Evolutionary conservation across 92 coral and sea anemone genomes (phyloP), one percentile per base, ranked within the genome.

Genomic region (Muricea muricata): DNA sequence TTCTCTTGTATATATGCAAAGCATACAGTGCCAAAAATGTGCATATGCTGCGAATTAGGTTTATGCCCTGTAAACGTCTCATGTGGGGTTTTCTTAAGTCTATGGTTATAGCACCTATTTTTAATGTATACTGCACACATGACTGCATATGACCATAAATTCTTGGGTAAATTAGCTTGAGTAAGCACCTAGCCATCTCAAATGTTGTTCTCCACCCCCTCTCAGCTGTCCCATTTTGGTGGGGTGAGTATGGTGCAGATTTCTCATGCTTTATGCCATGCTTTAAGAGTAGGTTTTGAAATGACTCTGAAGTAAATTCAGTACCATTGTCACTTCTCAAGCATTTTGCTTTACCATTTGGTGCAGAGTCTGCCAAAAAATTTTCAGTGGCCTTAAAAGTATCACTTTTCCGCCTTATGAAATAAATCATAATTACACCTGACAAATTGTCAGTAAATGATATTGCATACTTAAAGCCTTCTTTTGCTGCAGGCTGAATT

Each of bases 291-390:
- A 70, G 28, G 25, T 41, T 17, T 47, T 47, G 25, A 33, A 69
- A 69, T 2, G 41, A 46, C 34, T 69, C 47, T 7, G 48, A 34
- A 7, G 76, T 31, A 69, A 69, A 69, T 30, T 73, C 79, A 0
- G 61, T 42, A 7, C 79, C 78, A 6, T 72, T 72, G 78, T 72
- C 55, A n/a, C 78, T 72, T 1, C 78, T 39, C 3, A 72, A 0
- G 31, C 79, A 57, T 57, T 73, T 73, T 0, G 45, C 57, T n/a
- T 33, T 73, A 21, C 61, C 79, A 15, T 21, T n/a, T 8, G 78
- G 78, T 3, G 33, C 35, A 17, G 32, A 50, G n/a, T 72, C 78
- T 4, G 78, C 78, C 35, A 35, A 32, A 18, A 73, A 73, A 0
- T 35, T 73, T 7, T 41, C 34, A 73, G 54, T 8, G 9, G 42